Evolutionary conservation across 2,888 invertebrate genomes (phyloP).

Genomic region (Drosophila pseudotakahashii): DNA sequence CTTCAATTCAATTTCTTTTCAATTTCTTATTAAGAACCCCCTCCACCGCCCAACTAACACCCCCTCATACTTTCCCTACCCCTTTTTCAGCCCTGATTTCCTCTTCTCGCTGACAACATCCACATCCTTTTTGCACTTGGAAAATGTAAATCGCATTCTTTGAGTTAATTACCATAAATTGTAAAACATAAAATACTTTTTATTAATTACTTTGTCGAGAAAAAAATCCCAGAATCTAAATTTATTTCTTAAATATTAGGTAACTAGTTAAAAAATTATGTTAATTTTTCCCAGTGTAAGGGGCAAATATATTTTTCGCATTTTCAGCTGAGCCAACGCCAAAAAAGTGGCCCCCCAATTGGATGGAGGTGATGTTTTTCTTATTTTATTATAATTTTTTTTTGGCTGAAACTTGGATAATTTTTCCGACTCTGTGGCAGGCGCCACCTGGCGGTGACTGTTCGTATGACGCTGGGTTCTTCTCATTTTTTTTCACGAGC

Average conservation of each 20-base stretch:
- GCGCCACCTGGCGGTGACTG: conserved; percentile 26
- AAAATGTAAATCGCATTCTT: background rate
- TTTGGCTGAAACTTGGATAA: conserved; percentile 5
- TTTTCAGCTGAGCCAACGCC: conserved; percentile 19
- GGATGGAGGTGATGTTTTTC: conserved; percentile 11
- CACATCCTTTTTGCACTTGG: conserved; percentile 3
- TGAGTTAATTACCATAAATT: background rate
- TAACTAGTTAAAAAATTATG: no score
- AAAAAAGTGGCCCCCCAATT: conserved; percentile 30
- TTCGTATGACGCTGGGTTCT: background rate
- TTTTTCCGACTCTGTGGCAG: conserved; percentile 28
- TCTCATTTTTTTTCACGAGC: conserved; percentile 4
- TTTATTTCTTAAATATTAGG: no score
- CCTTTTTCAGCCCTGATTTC: conserved; percentile 2
- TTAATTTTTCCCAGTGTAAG: background rate
- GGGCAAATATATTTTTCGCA: conserved; percentile 10
- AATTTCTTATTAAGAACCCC: conserved; percentile 55
- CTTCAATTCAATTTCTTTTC: conserved; percentile 76
- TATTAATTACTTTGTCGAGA: no score
- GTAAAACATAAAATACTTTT: background rate
- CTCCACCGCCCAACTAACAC: background rate
- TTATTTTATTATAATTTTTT: background rate
- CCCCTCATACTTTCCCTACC: background rate
- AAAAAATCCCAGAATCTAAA: no score
- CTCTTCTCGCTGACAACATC: background rate